Evolutionary conservation across 1,140 invertebrate genomes (phyloP), one percentile per base, ranked within the genome.

Genomic region (Neuroterus valhalla): DNA sequence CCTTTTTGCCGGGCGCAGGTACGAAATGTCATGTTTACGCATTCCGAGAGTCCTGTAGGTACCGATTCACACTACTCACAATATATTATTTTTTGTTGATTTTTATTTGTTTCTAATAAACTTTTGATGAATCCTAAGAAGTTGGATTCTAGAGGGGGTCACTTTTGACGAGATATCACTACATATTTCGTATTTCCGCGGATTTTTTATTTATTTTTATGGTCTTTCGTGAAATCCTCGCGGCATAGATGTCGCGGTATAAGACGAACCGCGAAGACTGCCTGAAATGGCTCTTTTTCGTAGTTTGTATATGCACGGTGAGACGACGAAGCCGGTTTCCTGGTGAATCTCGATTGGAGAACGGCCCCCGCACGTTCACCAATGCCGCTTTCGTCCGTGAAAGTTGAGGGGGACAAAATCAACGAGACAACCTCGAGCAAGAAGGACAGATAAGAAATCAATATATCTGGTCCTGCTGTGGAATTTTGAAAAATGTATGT

Each of bases 301-400:
- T 19, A 21, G 48, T 50, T 19, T 17, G 48, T 50, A 12, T n/a
- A 19, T 11, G 48, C n/a, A 50, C 14, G 15, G 48, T 38, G 43
- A 44, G 67, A 42, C 66, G 38, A 48, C 17, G 17, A 44, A 44
- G 26, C 50, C 46, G 72, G 68, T 74, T 67, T 52, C 66, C 72
- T n/a, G 38, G 48, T 68, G 48, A 48, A 50, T 55, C 72, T 55
- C 52, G 67, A 74, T 68, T 62, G 67, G 72, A 69, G 72, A 74
- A 68, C 48, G 48, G 48, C 17, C 21, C 48, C 21, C 48, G 70
- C 23, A 48, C 48, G 70, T 38, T 50, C 17, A 31, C 15, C 23
- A 26, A 26, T 46, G 43, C 17, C 68, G 68, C 44, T 70, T 70
- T 68, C 67, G 21, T 48, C 68, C 43, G 21, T 26, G 68, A 46